Evolutionary conservation across 2,113 vertebrate genomes (phyloP).

Genomic region (Pygoscelis antarcticus): DNA sequence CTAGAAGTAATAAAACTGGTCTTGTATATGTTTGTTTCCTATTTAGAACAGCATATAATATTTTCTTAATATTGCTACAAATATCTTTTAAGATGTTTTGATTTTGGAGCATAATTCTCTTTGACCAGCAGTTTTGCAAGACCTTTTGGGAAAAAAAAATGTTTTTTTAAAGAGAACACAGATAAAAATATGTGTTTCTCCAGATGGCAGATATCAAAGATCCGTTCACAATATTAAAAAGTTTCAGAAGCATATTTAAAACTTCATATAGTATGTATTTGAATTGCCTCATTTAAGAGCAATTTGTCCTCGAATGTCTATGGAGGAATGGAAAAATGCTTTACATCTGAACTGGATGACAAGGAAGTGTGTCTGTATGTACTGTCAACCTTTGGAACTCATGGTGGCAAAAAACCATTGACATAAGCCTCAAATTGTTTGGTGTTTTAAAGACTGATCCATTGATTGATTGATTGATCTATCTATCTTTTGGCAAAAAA

Average conservation of each 20-base stretch:
- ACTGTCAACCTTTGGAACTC: background rate
- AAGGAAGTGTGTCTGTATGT: background rate
- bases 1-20: background rate
- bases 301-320: background rate
- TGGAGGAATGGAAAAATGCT: background rate
- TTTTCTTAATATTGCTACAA: background rate
- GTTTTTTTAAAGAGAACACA: background rate
- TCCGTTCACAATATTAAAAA: background rate
- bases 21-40: background rate
- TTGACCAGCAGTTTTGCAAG: background rate
- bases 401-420: background rate
- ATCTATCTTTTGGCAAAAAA: background rate
- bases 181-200: background rate
- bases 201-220: background rate
- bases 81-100: background rate
- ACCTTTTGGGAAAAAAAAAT: background rate
- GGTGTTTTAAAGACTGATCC: background rate
- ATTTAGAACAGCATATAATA: background rate
- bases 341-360: background rate
- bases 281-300: background rate
- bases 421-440: background rate
- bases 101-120: background rate
- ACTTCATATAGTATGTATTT: background rate
- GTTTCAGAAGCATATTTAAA: slow-evolving; percentile 14
- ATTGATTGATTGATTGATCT: background rate